phyloP scores from a whole-genome alignment of 2,888 invertebrate species.

The Archips xylosteana region DNA sequence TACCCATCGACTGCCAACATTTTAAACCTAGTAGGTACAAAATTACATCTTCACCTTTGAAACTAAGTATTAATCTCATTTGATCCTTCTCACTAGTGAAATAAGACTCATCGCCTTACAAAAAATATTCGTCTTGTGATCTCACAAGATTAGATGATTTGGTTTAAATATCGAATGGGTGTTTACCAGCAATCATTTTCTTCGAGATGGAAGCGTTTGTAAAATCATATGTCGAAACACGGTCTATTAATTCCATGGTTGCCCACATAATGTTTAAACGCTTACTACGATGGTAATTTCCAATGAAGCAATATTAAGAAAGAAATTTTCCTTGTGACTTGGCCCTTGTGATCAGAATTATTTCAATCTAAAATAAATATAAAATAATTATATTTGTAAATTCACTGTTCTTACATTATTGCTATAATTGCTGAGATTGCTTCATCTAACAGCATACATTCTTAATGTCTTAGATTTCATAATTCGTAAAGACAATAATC shows the following conservation, averaged over 20 bases:
- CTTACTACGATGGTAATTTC: constrained; percentile 42
- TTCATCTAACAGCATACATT: constrained; percentile 51
- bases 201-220: constrained; percentile 66
- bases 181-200: constrained; percentile 67
- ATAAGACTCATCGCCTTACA: constrained; percentile 10
- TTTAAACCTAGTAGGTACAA: constrained; percentile 37
- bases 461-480: constrained; percentile 64
- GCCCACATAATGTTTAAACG: constrained; percentile 62
- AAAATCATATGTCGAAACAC: constrained; percentile 68
- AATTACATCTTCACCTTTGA: constrained; percentile 26
- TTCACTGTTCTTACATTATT: constrained; percentile 26
- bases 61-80: constrained; percentile 11
- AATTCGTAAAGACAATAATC: constrained; percentile 72
- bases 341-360: constrained; percentile 17
- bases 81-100: constrained; percentile 30
- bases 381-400: too few species aligned
- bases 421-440: constrained; percentile 48
- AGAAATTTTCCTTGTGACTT: constrained; percentile 9
- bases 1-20: constrained; percentile 53
- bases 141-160: not conserved
- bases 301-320: constrained; percentile 40
- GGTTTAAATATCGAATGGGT: constrained; percentile 46
- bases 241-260: constrained; percentile 71
- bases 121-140: not conserved
- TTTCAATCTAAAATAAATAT: too few species aligned